phyloP scores from a whole-genome alignment of 2,888 invertebrate genomes.

The Beris morrisii region DNA sequence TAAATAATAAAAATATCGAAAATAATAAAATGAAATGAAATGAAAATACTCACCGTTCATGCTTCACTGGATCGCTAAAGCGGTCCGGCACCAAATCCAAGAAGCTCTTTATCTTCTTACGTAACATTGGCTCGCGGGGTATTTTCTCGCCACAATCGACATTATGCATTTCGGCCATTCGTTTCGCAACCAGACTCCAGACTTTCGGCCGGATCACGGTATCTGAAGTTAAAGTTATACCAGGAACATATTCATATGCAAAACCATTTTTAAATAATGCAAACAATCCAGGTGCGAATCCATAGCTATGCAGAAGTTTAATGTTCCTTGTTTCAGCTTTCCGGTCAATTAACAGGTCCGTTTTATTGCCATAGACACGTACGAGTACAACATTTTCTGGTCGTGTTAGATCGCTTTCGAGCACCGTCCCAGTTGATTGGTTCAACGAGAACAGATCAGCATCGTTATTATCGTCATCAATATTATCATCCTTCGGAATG shows the following conservation, averaged over 20 bases:
- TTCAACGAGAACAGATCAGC: too few relatives aligned
- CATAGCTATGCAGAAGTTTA: constrained; percentile 67
- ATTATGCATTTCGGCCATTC: constrained; percentile 84
- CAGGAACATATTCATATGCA: constrained; percentile 85
- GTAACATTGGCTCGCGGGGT: constrained; percentile 66
- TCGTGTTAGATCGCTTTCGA: constrained; percentile 43
- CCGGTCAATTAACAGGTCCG: constrained; percentile 89
- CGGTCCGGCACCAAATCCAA: constrained; percentile 71
- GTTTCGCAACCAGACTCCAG: constrained; percentile 74
- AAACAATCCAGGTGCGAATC: constrained; percentile 83
- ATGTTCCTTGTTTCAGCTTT: constrained; percentile 74
- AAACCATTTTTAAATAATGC: constrained; percentile 93
- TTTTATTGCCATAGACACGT: constrained; percentile 90
- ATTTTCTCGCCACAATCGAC: constrained; percentile 54
- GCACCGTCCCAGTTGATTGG: constrained; percentile 17
- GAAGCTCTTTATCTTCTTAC: constrained; percentile 76
- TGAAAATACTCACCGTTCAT: constrained; percentile 64
- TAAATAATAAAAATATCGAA: too few relatives aligned
- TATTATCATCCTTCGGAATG: constrained; percentile 43
- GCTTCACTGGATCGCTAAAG: constrained; percentile 68
- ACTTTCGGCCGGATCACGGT: constrained; percentile 67
- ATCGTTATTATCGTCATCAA: constrained; percentile 3
- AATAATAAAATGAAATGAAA: too few relatives aligned
- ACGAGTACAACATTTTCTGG: constrained; percentile 72
- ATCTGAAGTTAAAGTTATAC: constrained; percentile 70